Evolutionary conservation across 2,888 invertebrate species (phyloP), one percentile per base, ranked within the genome.

Genomic region (Apodemia zela): DNA sequence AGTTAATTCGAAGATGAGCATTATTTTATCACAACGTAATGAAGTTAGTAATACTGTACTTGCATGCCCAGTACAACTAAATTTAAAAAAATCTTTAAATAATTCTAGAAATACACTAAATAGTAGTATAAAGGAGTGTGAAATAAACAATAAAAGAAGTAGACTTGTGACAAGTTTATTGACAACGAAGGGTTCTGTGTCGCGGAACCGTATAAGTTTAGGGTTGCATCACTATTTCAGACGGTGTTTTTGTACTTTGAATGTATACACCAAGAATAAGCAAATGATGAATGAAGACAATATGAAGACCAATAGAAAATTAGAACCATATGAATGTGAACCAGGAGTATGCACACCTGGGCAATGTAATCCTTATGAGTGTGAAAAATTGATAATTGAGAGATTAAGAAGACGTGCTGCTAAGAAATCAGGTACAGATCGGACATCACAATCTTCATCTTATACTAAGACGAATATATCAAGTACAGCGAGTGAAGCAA

Each of bases 281-380:
- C 35, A 21, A 18, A 33, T 59, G 15, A 18, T 47, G n/a, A 21
- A 21, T 33, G 38, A 18, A 63, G 25, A 7, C 64, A 10, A 21
- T 21, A 10, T 11, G 2, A 18, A 71, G 75, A 60, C 70, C 68
- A 66, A 75, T 74, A 68, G 75, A 15, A 69, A 71, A 25, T 62
- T 78, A 18, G 66, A 74, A 63, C 74, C 74, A 2, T 75, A 78
- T 66, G 77, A 78, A 72, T 78, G 78, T 68, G 75, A 77, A 66
- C 77, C 77, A 59, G 73, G 71, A 59, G 65, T 74, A 25, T 78
- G 79, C 62, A 54, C 73, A 42, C 77, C 79, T 29, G 79, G 73
- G 3, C 61, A 76, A 66, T 78, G 79, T 65, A 67, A 80, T 66
- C 77, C 78, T 42, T 68, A 73, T 62, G 59, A 66, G 61, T 70